Conservation (phyloP, 1,140 invertebrate genomes). For the Brachionus sp. region DNA sequence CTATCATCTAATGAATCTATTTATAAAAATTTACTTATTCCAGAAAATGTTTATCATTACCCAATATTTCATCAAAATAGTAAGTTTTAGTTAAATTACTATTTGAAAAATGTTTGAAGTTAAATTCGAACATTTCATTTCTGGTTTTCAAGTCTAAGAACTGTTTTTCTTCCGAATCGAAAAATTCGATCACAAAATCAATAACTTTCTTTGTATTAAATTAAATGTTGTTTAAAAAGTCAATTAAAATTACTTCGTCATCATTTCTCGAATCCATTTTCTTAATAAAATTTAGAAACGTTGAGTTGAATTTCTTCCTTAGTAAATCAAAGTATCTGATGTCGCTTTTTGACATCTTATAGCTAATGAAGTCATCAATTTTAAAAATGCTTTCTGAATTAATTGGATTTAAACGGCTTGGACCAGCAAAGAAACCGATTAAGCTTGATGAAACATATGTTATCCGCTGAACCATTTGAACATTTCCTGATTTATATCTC, state of each 20-base stretch:
- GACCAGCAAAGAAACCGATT: not conserved
- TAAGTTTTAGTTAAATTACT: not conserved
- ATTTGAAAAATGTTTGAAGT: not conserved
- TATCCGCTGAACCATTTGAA: not conserved
- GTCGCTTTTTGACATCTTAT: not conserved
- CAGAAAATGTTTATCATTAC: not conserved
- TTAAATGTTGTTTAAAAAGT: not conserved
- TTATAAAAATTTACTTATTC: not conserved
- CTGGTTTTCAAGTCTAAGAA: not conserved
- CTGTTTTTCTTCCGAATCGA: not conserved
- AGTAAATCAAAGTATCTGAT: not conserved
- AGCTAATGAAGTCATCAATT: not conserved
- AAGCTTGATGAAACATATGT: not conserved
- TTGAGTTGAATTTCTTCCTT: not conserved
- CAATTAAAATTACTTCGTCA: not conserved
- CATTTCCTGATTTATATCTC: not conserved
- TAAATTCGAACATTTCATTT: not conserved
- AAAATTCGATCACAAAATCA: not conserved
- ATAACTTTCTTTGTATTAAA: not conserved
- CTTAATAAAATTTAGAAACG: conserved; percentile 3
- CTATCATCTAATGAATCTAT: not conserved
- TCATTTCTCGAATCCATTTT: not conserved
- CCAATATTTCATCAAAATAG: not conserved
- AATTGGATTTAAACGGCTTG: not conserved
- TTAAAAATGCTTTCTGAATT: not conserved